A percentile compares a stretch with the other conserved stretches of the same genome.
Conservation (phyloP, 2,797 vertebrate species). For the Sebastolobus altivelis region DNA sequence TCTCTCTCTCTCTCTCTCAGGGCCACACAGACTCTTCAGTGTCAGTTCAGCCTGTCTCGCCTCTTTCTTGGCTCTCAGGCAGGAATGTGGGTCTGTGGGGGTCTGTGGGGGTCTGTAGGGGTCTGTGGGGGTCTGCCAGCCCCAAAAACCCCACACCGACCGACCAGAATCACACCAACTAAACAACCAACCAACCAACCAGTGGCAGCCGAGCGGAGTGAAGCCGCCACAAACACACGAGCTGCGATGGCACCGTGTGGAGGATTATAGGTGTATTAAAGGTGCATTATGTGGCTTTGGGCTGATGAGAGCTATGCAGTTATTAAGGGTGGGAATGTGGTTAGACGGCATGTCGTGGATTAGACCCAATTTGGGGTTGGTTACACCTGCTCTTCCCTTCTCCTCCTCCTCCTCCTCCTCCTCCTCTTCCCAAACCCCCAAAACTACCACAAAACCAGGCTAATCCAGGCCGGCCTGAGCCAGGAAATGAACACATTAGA, state of each 20-base stretch:
- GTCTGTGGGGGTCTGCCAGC: neutral
- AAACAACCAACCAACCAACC: neutral
- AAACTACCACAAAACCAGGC: constrained; percentile 37
- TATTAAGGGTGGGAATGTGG: constrained; percentile 40
- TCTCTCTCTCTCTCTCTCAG: neutral
- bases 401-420: neutral
- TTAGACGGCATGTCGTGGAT: constrained; percentile 40
- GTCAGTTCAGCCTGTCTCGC: constrained; percentile 5
- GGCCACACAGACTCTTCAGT: neutral
- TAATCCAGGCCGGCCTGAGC: neutral
- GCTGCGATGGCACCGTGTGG: neutral
- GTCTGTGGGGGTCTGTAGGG: neutral
- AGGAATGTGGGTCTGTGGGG: constrained; percentile 5
- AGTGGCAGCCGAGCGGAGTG: neutral
- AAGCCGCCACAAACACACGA: constrained; percentile 5
- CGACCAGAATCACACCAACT: neutral
- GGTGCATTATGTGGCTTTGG: constrained; percentile 35
- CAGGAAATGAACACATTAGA: constrained; percentile 1
- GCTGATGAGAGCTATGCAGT: constrained; percentile 8
- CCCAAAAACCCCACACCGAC: neutral
- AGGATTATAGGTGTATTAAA: constrained; percentile 31
- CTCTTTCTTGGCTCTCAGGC: constrained; percentile 23
- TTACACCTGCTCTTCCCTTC: constrained; percentile 39
- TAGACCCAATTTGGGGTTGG: constrained; percentile 29
- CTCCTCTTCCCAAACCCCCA: neutral